Percentiles rank a stretch among this genome's conserved stretches.
Evolutionary conservation across 2,797 vertebrate genomes (phyloP).

Genomic region (Rhinichthys osculus): DNA sequence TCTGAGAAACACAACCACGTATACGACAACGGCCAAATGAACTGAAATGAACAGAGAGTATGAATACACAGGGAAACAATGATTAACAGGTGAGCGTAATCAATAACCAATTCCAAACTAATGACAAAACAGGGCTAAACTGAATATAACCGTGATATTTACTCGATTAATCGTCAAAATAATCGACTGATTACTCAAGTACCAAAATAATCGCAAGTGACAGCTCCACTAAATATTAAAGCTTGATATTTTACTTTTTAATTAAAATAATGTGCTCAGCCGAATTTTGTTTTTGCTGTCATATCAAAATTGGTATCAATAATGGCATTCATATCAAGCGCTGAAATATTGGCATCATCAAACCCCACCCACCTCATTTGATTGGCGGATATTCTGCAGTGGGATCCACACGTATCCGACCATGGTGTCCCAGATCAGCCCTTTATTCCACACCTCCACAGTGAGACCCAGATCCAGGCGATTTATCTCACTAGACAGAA

Average conservation of each 20-base stretch:
- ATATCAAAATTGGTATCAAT: neutral
- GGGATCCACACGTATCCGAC: constrained; percentile 97
- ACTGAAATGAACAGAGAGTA: too few species aligned
- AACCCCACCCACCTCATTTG: constrained; percentile 85
- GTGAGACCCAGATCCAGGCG: constrained; percentile 93
- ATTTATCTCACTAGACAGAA: constrained; percentile 89
- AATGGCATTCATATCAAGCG: neutral
- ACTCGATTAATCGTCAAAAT: too few species aligned
- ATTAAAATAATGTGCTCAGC: neutral
- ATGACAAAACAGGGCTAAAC: too few species aligned
- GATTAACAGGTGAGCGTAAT: too few species aligned
- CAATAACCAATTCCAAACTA: too few species aligned
- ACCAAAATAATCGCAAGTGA: too few species aligned
- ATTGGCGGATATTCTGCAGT: constrained; percentile 89
- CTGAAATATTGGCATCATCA: neutral
- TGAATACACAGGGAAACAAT: too few species aligned
- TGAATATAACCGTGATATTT: too few species aligned
- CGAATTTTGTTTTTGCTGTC: neutral
- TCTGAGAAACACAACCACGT: too few species aligned
- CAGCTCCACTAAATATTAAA: neutral
- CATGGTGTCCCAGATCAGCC: constrained; percentile 99
- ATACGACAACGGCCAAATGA: too few species aligned
- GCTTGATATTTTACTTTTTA: neutral
- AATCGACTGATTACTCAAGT: too few species aligned
- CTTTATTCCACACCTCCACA: constrained; percentile 97